Evolutionary conservation across 2,113 vertebrate genomes (phyloP), one percentile per base, ranked within the genome.

Genomic region (Ceyx cyanopectus): DNA sequence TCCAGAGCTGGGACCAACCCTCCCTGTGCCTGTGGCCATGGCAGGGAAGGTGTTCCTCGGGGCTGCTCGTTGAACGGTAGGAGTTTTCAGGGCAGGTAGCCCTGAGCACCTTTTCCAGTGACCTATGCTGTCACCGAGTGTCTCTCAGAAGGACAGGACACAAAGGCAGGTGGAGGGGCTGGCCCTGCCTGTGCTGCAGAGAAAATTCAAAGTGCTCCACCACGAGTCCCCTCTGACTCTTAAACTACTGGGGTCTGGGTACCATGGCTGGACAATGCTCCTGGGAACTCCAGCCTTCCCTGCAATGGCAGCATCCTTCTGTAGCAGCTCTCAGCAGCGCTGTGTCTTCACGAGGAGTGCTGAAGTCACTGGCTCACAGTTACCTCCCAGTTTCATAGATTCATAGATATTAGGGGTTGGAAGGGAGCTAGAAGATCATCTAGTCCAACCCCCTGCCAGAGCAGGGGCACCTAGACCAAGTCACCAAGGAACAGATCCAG

Each of bases 211-310:
- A 24, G 12, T 7, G 16, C 37, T 87, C n/a, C 50, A 32, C 26
- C 6, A 3, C 2, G 51, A 53, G 34, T 9, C 18, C 41, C 8
- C 54, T 40, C 23, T 40, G 80, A 46, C 62, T 21, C 22, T 73
- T 50, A 43, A 84, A 11, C 12, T 70, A 20, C 51, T 24, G 13
- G 45, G 65, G 7, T 24, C 20, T 57, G 56, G 24, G 15, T 61
- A 8, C 9, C 22, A 0, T 2, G 18, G 13, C 15, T 75, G 14
- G 54, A 21, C 0, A 7, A 4, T 5, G 29, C 32, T 50, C 18
- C 50, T n/a, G 69, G 63, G 56, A 53, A 62, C 32, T 4, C 0
- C 3, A 74, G 34, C 56, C 45, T 76, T 53, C 77, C 43, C 84
- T 65, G 63, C 43, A 10, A n/a, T 27, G 29, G 13, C 41, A 50